Percentiles rank a stretch among this genome's conserved stretches.
phyloP scores from a whole-genome alignment of 2,888 invertebrate species.

The Drosophila meridionalis region DNA sequence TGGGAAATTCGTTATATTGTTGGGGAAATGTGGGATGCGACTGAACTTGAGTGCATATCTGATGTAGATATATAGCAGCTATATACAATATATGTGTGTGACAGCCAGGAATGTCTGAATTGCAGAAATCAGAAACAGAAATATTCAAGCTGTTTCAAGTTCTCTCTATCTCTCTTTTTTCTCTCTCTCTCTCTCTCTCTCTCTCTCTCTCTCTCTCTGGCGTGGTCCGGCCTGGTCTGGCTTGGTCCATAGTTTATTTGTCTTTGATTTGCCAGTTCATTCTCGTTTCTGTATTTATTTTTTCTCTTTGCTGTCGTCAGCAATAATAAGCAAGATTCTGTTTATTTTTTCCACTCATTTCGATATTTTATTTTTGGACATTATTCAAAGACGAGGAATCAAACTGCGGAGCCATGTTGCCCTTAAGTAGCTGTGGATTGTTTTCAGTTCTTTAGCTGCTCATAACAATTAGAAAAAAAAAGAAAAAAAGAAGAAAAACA shows the following conservation, averaged over 20 bases:
- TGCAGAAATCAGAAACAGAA: constrained; percentile 43
- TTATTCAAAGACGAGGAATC: constrained; percentile 42
- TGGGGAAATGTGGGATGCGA: constrained; percentile 12
- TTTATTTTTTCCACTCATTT: constrained; percentile 52
- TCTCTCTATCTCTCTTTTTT: no score
- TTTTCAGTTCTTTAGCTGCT: constrained; percentile 18
- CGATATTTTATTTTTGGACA: constrained; percentile 46
- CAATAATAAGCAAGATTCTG: constrained; percentile 38
- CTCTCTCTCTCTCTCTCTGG: not conserved
- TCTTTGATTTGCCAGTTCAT: constrained; percentile 19
- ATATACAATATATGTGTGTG: not conserved
- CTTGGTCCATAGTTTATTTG: constrained; percentile 8
- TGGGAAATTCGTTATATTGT: constrained; percentile 7
- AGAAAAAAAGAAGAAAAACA: constrained; percentile 2
- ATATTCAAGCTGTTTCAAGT: constrained; percentile 6
- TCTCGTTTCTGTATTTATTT: constrained; percentile 48
- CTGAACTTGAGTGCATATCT: constrained; percentile 1
- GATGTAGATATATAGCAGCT: not conserved
- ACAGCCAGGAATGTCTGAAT: constrained; percentile 34
- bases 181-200: no score
- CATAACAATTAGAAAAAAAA: constrained; percentile 31
- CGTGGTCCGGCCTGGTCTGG: not conserved
- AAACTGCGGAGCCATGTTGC: not conserved
- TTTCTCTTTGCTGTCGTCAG: constrained; percentile 64
- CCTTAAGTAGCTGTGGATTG: constrained; percentile 7